A percentile compares a stretch with the other conserved stretches of the same genome.
phyloP scores from a whole-genome alignment of 2,113 vertebrate genomes.

The Lanius collurio region DNA sequence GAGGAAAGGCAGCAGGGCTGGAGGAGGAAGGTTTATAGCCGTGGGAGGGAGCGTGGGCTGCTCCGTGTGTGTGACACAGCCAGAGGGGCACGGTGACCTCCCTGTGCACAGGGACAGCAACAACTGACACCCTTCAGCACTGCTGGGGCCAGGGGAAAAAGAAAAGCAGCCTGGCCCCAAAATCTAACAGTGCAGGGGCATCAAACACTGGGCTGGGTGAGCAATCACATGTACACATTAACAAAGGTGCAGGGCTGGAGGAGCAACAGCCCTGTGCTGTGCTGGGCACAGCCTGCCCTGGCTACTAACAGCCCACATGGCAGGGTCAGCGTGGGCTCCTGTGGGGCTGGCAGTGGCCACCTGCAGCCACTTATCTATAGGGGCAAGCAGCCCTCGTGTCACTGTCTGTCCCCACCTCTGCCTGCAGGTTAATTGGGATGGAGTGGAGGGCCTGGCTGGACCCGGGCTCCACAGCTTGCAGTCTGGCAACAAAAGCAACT shows the following conservation, averaged over 20 bases:
- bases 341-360: not conserved
- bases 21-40: not conserved
- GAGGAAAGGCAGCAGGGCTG: not conserved
- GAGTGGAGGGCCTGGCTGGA: not conserved
- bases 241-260: not conserved
- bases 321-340: accelerated
- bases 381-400: not conserved
- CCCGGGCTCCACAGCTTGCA: not conserved
- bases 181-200: not conserved
- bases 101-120: accelerated
- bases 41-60: not conserved
- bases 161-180: not conserved
- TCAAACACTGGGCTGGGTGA: not conserved
- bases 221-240: accelerated
- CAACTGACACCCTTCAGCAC: not conserved
- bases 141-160: not conserved
- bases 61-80: accelerated
- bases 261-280: not conserved
- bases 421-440: not conserved
- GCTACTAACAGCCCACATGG: not conserved
- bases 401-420: not conserved
- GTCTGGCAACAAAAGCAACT: not conserved
- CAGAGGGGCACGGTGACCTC: not conserved
- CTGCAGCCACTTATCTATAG: not conserved
- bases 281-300: not conserved